These are phyloP conservation scores for Phenganax subtilis DNA, from an alignment of 92 coral and sea anemone genomes.

Conservation along the genomic window DNA sequence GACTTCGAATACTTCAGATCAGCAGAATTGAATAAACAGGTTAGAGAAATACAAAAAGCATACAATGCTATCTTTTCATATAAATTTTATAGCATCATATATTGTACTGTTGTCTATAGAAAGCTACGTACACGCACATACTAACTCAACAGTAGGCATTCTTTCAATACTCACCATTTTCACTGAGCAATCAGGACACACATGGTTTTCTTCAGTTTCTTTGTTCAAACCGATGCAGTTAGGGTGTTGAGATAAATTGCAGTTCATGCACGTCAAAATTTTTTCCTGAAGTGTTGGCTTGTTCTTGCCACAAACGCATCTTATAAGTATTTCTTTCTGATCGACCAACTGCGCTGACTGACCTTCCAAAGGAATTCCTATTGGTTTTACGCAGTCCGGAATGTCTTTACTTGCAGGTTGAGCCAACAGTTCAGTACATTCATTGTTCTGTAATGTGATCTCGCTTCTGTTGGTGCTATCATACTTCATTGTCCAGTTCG, in stretches of 20 bases:
- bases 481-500: too few relatives aligned
- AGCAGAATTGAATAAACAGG: too few relatives aligned
- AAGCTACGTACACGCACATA: not conserved
- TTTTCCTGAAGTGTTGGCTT: slow-evolving; percentile 32
- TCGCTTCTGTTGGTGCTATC: too few relatives aligned
- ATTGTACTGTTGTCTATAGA: too few relatives aligned
- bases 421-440: not conserved
- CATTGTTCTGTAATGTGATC: not conserved
- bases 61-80: too few relatives aligned
- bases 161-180: slow-evolving; percentile 27
- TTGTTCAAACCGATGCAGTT: slow-evolving; percentile 51
- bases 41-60: too few relatives aligned
- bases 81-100: too few relatives aligned
- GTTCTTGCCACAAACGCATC: slow-evolving; percentile 69
- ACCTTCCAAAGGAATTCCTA: not conserved
- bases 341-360: not conserved
- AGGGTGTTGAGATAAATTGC: slow-evolving; percentile 62
- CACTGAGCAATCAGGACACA: slow-evolving; percentile 47
- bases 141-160: not conserved
- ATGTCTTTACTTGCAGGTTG: not conserved
- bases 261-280: slow-evolving; percentile 56
- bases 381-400: not conserved
- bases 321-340: slow-evolving; percentile 38
- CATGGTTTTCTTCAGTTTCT: not conserved
- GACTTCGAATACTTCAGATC: too few relatives aligned